Evolutionary conservation across 1,140 invertebrate genomes (phyloP).

Genomic region (Oryzaephilus surinamensis): DNA sequence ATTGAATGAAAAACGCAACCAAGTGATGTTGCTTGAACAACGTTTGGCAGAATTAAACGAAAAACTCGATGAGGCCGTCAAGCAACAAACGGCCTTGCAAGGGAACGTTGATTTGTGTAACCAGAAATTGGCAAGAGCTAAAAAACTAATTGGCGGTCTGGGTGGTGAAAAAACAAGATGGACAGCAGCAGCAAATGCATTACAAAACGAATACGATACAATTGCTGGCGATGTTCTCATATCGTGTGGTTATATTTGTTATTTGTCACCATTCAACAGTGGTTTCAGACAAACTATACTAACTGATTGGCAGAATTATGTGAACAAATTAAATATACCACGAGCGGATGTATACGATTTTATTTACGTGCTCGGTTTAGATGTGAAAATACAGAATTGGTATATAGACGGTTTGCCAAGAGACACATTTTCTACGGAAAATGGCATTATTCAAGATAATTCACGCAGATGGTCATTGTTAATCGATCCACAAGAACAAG

Average conservation of each 20-base stretch:
- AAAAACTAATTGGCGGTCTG: constrained; percentile 73
- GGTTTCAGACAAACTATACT: constrained; percentile 38
- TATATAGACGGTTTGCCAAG: constrained; percentile 57
- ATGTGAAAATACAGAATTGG: constrained; percentile 51
- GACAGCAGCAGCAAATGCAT: constrained; percentile 62
- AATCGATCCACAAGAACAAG: constrained; percentile 62
- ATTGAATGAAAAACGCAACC: constrained; percentile 65
- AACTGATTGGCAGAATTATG: constrained; percentile 19
- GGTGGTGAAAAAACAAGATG: constrained; percentile 84
- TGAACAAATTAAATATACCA: no score
- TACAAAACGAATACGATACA: constrained; percentile 68
- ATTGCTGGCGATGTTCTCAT: constrained; percentile 47
- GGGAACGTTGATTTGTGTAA: constrained; percentile 80
- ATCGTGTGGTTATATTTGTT: constrained; percentile 57
- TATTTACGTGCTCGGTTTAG: constrained; percentile 59
- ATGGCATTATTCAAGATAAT: constrained; percentile 53
- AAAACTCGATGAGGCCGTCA: constrained; percentile 54
- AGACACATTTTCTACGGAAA: constrained; percentile 57
- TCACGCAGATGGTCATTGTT: constrained; percentile 54
- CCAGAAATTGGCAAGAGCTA: constrained; percentile 78
- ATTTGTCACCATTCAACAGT: constrained; percentile 56
- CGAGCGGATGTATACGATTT: no score
- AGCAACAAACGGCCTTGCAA: constrained; percentile 67
- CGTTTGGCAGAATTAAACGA: constrained; percentile 63
- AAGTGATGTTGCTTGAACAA: constrained; percentile 62